Conservation (phyloP, 2,888 invertebrate genomes). For the Sarcophaga subvicina region DNA sequence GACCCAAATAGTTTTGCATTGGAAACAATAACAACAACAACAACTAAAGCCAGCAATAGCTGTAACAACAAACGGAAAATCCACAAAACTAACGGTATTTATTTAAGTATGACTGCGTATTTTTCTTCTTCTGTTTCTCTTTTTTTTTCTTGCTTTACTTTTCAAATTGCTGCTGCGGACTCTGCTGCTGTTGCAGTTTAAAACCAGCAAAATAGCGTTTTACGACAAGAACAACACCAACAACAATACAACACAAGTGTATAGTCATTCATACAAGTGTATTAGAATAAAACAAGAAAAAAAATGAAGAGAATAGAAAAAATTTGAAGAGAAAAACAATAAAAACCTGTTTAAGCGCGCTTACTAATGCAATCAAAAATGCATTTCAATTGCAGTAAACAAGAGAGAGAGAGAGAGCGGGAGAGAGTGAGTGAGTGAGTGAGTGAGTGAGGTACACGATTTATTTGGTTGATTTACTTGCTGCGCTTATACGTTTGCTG, state of each 20-base stretch:
- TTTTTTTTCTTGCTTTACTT: too few species aligned
- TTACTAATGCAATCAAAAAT: not conserved
- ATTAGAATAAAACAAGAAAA: not conserved
- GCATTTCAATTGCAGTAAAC: not conserved
- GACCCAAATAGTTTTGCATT: constrained; percentile 76
- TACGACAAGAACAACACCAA: not conserved
- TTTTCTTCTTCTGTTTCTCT: not conserved
- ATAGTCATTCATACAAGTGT: not conserved
- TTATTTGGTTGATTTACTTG: not conserved
- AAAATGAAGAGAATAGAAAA: not conserved
- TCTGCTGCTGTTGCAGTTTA: not conserved
- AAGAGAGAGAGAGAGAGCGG: too few species aligned
- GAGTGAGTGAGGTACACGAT: too few species aligned
- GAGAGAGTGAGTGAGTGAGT: too few species aligned
- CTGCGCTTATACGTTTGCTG: not conserved
- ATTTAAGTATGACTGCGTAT: constrained; percentile 58
- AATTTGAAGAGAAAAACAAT: not conserved
- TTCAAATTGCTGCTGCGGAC: too few species aligned
- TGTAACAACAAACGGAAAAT: constrained; percentile 23
- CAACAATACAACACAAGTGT: not conserved
- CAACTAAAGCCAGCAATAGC: not conserved
- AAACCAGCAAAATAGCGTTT: not conserved
- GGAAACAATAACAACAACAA: constrained; percentile 43
- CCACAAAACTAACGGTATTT: constrained; percentile 67
- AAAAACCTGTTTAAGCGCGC: not conserved